These are phyloP conservation scores for Pogonocherus hispidulus DNA, from an alignment of 2,888 invertebrate species.

Conservation along the genomic window DNA sequence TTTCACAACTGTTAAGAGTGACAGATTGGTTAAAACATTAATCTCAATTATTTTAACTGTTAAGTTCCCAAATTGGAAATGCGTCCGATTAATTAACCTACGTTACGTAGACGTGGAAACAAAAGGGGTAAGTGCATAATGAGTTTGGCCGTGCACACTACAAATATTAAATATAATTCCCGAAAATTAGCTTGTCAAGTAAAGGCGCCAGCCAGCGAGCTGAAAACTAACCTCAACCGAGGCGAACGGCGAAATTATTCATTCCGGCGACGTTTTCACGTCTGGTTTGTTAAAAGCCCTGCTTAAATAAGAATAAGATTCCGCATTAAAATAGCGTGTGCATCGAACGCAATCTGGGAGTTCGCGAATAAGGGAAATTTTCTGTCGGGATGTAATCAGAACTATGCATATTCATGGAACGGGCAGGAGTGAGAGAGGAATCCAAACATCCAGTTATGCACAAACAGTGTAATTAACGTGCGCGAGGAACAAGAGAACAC, in stretches of 20 bases:
- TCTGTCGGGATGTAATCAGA: slow-evolving; percentile 21
- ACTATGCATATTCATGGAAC: slow-evolving; percentile 28
- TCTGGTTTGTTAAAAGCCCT: background rate
- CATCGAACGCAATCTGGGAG: slow-evolving; percentile 12
- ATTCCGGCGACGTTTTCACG: background rate
- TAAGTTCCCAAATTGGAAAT: no score
- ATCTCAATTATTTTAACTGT: no score
- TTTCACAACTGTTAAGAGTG: no score
- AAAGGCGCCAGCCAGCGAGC: background rate
- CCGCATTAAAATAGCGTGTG: background rate
- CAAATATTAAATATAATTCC: background rate
- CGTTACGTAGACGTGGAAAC: background rate
- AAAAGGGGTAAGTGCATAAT: background rate
- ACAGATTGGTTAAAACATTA: no score
- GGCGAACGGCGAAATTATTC: background rate
- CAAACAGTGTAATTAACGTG: slow-evolving; percentile 24
- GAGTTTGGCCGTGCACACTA: background rate
- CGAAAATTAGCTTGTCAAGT: background rate
- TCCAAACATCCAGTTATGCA: slow-evolving; percentile 12
- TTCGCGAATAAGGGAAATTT: slow-evolving; percentile 18
- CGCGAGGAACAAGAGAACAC: background rate
- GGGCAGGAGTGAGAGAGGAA: slow-evolving; percentile 12
- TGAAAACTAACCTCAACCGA: background rate
- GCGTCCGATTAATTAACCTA: no score
- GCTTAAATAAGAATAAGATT: slow-evolving; percentile 2